phyloP scores from a whole-genome alignment of 2,797 vertebrate species.

The Petrocephalus schoutedeni region DNA sequence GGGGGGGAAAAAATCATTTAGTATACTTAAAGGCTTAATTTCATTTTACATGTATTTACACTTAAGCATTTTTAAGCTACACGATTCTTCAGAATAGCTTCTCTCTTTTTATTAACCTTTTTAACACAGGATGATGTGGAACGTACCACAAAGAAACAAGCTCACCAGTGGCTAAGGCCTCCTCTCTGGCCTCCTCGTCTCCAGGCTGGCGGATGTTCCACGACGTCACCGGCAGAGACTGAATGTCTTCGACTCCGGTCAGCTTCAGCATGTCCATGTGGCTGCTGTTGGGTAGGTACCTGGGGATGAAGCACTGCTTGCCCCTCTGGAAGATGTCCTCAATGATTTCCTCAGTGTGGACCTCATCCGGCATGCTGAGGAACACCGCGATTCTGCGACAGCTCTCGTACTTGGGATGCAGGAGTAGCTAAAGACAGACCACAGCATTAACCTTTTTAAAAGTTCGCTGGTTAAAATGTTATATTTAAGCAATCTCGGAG shows the following conservation, averaged over 20 bases:
- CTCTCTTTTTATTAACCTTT: not conserved
- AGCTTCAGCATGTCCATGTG: conserved; percentile 91
- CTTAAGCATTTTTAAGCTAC: not conserved
- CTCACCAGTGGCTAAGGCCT: conserved; percentile 76
- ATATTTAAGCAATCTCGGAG: not conserved
- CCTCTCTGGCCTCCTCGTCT: conserved; percentile 67
- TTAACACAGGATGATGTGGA: not conserved
- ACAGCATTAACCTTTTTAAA: not conserved
- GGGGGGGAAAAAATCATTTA: too few relatives aligned
- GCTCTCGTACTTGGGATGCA: conserved; percentile 71
- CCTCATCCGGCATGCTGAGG: conserved; percentile 85
- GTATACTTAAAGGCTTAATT: not conserved
- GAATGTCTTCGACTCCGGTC: conserved; percentile 67
- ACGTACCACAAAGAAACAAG: not conserved
- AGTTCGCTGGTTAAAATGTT: not conserved
- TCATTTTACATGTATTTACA: not conserved
- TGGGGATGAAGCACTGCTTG: conserved; percentile 86
- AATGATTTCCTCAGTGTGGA: conserved; percentile 77
- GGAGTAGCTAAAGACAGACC: conserved; percentile 61
- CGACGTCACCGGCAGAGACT: conserved; percentile 70
- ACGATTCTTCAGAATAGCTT: not conserved
- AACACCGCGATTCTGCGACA: conserved; percentile 80
- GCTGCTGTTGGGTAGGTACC: conserved; percentile 64
- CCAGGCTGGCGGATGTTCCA: conserved; percentile 87
- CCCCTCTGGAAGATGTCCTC: conserved; percentile 70